phyloP scores from a whole-genome alignment of 35 echinoderm and acorn worm genomes.

The Apostichopus parvimensis region DNA sequence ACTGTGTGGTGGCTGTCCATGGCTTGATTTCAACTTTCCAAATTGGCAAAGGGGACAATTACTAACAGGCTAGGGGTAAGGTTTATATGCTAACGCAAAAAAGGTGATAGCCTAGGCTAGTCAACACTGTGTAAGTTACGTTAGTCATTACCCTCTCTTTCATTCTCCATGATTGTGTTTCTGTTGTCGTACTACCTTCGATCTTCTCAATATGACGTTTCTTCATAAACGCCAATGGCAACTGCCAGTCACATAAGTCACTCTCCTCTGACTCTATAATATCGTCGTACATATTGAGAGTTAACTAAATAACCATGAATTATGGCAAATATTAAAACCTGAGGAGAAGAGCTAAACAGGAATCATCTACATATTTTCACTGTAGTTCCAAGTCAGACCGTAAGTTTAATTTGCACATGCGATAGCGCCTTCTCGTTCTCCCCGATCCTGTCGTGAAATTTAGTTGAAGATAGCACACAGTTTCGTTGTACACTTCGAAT shows the following conservation, averaged over 20 bases:
- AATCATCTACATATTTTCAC: not conserved
- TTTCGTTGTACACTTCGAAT: not conserved
- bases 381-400: not conserved
- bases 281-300: conserved; percentile 76
- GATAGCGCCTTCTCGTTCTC: not conserved
- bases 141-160: conserved; percentile 85
- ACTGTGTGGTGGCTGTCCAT: too few species aligned
- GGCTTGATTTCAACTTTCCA: too few species aligned
- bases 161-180: conserved; percentile 99
- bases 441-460: not conserved
- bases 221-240: conserved; percentile 98
- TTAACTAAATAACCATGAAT: not conserved
- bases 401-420: not conserved
- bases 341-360: not conserved
- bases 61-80: too few species aligned
- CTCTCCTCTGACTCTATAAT: conserved; percentile 96
- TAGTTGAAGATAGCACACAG: not conserved
- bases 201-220: conserved; percentile 93
- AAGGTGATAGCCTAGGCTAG: too few species aligned
- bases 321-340: not conserved
- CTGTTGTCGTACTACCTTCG: conserved; percentile 80
- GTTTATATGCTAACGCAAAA: too few species aligned
- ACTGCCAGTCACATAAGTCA: conserved; percentile 95
- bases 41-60: too few species aligned
- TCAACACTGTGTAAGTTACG: too few species aligned